Evolutionary conservation across 2,888 invertebrate genomes (phyloP).

Genomic region (Euzetes globulus): DNA sequence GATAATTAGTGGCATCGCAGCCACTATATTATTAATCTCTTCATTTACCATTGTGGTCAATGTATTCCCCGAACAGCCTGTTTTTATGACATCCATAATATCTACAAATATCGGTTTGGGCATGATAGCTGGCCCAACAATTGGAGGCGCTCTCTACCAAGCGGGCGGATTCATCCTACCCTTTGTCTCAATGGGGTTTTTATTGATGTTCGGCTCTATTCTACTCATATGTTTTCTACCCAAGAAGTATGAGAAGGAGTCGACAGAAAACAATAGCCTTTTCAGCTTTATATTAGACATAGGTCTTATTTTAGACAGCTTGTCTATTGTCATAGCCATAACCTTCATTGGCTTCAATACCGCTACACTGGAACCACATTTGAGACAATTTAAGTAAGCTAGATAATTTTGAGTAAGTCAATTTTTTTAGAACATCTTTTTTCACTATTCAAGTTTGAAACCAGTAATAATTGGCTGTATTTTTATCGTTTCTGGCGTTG

Average conservation of each 20-base stretch:
- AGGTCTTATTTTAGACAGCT: too few relatives aligned
- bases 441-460: slow-evolving; percentile 49
- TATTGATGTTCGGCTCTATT: slow-evolving; percentile 48
- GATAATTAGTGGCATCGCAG: too few relatives aligned
- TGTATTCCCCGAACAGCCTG: too few relatives aligned
- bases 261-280: too few relatives aligned
- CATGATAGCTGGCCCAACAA: slow-evolving; percentile 80
- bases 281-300: too few relatives aligned
- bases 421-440: too few relatives aligned
- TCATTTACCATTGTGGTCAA: too few relatives aligned
- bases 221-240: too few relatives aligned
- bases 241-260: too few relatives aligned
- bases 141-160: slow-evolving; percentile 71
- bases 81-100: slow-evolving; percentile 45
- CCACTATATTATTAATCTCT: too few relatives aligned
- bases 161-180: slow-evolving; percentile 64
- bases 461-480: slow-evolving; percentile 66
- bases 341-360: slow-evolving; percentile 65
- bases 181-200: slow-evolving; percentile 68
- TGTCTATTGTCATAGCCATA: too few relatives aligned
- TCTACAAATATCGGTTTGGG: slow-evolving; percentile 80
- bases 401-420: too few relatives aligned
- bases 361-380: slow-evolving; percentile 78
- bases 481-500: slow-evolving; percentile 74
- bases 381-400: slow-evolving; percentile 53